Evolutionary conservation across 2,113 vertebrate species (phyloP), one percentile per base, ranked within the genome.

Genomic region (Podiceps cristatus): DNA sequence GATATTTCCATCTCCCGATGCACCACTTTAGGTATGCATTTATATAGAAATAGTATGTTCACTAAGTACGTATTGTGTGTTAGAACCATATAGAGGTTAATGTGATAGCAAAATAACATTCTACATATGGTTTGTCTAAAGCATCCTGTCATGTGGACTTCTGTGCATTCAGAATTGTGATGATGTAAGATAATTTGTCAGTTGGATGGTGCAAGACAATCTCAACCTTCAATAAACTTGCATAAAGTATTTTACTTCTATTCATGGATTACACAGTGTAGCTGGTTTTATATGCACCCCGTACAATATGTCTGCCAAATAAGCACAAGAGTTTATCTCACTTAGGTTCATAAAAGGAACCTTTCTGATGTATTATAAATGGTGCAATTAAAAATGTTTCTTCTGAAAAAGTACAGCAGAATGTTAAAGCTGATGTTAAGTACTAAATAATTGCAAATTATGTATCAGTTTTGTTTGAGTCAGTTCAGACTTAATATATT

Each of bases 161-260:
- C 37, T 83, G 80, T 96, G 93, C 90, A 91, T 92, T 87, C 92
- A 59, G 28, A 92, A 84, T 94, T 98, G 92, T 97, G 97, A 95
- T 96, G 80, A 96, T 96, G 94, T 97, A 97, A 97, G 94, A 95
- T 93, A 96, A 93, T 88, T 90, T 96, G 86, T 93, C 88, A 31
- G 89, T 88, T 80, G 68, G 71, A 81, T 77, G 59, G 22, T 85
- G 64, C 87, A 86, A 94, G 90, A 78, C 82, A 95, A 91, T 89
- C 88, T 85, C 52, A 94, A 83, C 83, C 77, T 79, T 97, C 80
- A 96, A 89, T 96, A 95, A 97, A 97, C 45, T 84, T 75, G 2
- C 91, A 56, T 79, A 75, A 74, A 93, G 18, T 81, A 86, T 94
- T 96, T 90, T 71, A 94, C 50, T 86, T 73, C 71, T 89, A 49